phyloP scores from a whole-genome alignment of 2,797 vertebrate genomes.

The Sebastes miniatus region DNA sequence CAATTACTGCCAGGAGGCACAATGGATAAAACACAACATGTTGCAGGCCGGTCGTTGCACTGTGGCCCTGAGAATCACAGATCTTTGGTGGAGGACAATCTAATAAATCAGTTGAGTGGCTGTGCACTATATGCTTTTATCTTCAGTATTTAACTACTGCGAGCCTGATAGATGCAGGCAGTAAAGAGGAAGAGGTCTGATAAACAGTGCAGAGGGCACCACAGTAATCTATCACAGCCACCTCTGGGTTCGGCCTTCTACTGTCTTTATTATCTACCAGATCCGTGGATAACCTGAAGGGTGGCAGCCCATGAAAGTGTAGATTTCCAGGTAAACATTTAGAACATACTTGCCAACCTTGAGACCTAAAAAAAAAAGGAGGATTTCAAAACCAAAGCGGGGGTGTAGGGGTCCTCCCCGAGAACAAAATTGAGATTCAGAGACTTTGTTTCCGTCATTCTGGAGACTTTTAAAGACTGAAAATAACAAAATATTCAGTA shows the following conservation, averaged over 20 bases:
- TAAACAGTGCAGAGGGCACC: conserved; percentile 54
- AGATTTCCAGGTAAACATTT: not conserved
- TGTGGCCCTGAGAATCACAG: conserved; percentile 62
- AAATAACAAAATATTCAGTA: not conserved
- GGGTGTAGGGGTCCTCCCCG: too few species aligned
- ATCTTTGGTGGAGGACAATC: conserved; percentile 45
- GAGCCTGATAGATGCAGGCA: conserved; percentile 50
- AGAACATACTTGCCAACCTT: not conserved
- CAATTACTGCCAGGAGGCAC: conserved; percentile 30
- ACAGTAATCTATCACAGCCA: conserved; percentile 49
- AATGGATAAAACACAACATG: conserved; percentile 17
- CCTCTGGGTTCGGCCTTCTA: conserved; percentile 34
- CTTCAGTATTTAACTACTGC: conserved; percentile 62
- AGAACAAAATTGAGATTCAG: too few species aligned
- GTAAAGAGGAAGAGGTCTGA: conserved; percentile 66
- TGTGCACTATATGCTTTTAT: conserved; percentile 65
- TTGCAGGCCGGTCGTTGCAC: conserved; percentile 23
- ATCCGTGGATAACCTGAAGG: conserved; percentile 9
- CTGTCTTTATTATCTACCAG: conserved; percentile 30
- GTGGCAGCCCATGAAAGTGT: not conserved
- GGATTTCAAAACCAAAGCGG: not conserved
- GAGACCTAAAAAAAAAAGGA: not conserved
- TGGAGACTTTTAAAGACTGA: not conserved
- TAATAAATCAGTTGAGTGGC: conserved; percentile 63
- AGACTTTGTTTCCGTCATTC: not conserved